Evolutionary conservation across 1,140 invertebrate species (phyloP), one percentile per base, ranked within the genome.

Genomic region (Dufourea novaeangliae): DNA sequence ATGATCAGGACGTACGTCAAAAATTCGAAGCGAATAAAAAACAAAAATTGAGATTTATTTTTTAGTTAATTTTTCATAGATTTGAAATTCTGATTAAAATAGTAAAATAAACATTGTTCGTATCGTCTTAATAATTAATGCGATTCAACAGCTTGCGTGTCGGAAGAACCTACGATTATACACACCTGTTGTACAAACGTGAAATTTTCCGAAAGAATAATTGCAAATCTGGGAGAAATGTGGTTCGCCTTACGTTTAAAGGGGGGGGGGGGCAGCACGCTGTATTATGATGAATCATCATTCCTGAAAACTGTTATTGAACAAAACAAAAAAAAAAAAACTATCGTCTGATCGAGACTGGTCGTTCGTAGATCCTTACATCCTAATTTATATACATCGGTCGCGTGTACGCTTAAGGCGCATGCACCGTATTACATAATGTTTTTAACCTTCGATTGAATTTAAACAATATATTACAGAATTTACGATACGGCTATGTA

Each of bases 391-490:
- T 68, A 76, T 11, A 75, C 73, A 80, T 34, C 22, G 34, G 11
- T 44, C 34, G 17, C 25, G 25, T 66, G 57, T 25, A 6, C 20
- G 62, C 20, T 17, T n/a, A 37, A 74, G 20, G 41, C 14, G 27
- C 32, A 41, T 50, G 20, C 64, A 46, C 34, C 37, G 57, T 63
- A 12, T 80, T 67, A 54, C 29, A 71, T 66, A 25, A 41, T 44
- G 25, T 57, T 44, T 52, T 39, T 44, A 25, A 50, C 67, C 20
- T 72, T 17, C 52, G 6, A 61, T 29, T 34, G 44, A 54, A 61
- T 84, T 80, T 79, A 68, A 71, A 84, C 78, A 84, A 73, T 84
- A 80, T 84, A 80, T 83, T 83, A 80, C 75, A 77, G 46, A 27
- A 41, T 54, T 62, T 62, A 63, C 44, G 39, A n/a, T 63, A 20